Base-by-base conservation (phyloP, 2,113 vertebrate genomes). In the Brachypteracias leptosomus region DNA sequence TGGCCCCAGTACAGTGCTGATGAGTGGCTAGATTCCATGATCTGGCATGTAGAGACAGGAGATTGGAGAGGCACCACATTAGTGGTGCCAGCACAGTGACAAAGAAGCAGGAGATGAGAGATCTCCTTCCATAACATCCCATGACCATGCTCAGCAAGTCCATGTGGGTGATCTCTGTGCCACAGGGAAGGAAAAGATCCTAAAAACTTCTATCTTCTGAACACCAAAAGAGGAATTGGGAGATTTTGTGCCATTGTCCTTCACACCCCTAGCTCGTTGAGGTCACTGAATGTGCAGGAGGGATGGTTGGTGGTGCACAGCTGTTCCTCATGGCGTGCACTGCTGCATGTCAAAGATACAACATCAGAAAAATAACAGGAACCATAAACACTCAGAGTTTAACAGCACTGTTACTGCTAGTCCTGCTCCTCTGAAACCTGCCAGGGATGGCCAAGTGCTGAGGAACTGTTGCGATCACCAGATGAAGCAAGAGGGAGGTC, bases 31-130 rank as follows among this genome's bases (percentile, higher is more conserved):
- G 73, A 38, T 95, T 90, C 89, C 76, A 84, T 90, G 68, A 74
- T 67, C 89, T 89, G 94, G 91, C 95, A 84, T 78, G 93, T 40
- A 71, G 86, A 87, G 93, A 81, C 86, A 84, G 89, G 93, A 95
- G 95, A 95, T 8, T 1, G 6, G 95, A 97, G 89, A 95, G 79
- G 88, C 35, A 92, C 47, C 65, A 24, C 86, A 36, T 47, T 51
- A 74, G 57, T n/a, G 38, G 55, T 92, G 92, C 86, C 86, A 92
- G 79, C 79, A 74, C 15, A 52, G 92, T 8, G 36, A 90, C 90
- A 90, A 86, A 78, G 61, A 72, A 46, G 80, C 33, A 75, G 61
- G 66, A 91, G 81, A 74, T 61, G 73, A 90, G 33, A 61, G 68
- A 71, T 63, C 61, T 81, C 31, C 49, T n/a, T 66, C 73, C 11